Evolutionary conservation across 2,888 invertebrate genomes (phyloP).

Genomic region (Rhingia rostrata): DNA sequence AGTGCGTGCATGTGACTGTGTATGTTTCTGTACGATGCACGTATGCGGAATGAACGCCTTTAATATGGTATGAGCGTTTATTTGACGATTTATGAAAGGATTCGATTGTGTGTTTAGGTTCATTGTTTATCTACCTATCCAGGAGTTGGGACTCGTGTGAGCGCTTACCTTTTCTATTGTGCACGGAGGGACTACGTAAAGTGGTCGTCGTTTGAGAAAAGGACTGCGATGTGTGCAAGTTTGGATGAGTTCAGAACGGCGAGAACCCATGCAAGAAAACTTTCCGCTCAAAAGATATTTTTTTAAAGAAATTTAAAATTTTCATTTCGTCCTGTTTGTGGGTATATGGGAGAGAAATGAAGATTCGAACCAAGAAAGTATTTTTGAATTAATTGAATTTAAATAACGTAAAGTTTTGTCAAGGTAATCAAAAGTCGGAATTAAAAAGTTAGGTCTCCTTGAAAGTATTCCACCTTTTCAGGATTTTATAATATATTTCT

Average conservation of each 20-base stretch:
- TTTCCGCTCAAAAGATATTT: constrained; percentile 31
- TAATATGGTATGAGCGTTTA: constrained; percentile 55
- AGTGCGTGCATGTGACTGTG: constrained; percentile 47
- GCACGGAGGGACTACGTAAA: constrained; percentile 8
- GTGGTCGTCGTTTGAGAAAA: constrained; percentile 21
- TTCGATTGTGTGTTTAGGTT: constrained; percentile 69
- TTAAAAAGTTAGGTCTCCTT: constrained; percentile 7
- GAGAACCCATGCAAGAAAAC: constrained; percentile 31
- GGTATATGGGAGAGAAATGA: background rate
- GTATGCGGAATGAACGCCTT: constrained; percentile 3
- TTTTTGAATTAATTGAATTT: constrained; percentile 33
- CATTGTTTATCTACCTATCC: constrained; percentile 66
- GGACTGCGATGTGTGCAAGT: constrained; percentile 3
- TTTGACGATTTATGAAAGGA: constrained; percentile 73
- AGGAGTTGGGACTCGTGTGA: constrained; percentile 10
- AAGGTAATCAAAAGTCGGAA: constrained; percentile 1
- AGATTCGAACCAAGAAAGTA: constrained; percentile 6
- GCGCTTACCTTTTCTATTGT: constrained; percentile 54
- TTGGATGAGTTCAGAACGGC: background rate
- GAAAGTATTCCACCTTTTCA: too few species aligned
- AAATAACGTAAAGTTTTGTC: constrained; percentile 19
- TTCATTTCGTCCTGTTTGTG: constrained; percentile 19
- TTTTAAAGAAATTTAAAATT: constrained; percentile 36
- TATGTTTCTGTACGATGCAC: background rate
- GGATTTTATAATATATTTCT: too few species aligned